Base-by-base conservation (phyloP, 2,113 vertebrate genomes). In the Xerus inauris region DNA sequence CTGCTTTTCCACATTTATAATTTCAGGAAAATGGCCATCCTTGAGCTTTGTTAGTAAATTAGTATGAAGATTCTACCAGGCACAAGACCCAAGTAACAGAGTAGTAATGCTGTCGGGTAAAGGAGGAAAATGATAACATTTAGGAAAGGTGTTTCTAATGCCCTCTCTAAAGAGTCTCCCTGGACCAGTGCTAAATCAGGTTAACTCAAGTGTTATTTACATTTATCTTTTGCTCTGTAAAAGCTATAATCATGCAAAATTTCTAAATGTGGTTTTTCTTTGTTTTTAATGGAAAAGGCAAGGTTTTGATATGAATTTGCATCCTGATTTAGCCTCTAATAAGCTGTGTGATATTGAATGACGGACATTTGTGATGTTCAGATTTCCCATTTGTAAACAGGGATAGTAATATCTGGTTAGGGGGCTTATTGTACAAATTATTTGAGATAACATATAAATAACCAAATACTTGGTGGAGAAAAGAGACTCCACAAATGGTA, bases 11-110 rank as follows among this genome's bases (percentile, higher is more conserved):
- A 88, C 12, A 59, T 8, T 5, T 64, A 17, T 35, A 71, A 80
- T 90, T 84, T 92, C 81, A 90, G 7, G 40, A 57, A 94, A 82
- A 82, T 73, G 9, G 4, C 54, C 19, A 62, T 57, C 64, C 17
- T 80, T 81, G 12, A 83, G 32, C 26, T 87, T 76, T 35, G 5
- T 49, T 92, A 45, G 45, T 59, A 92, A 92, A 92, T 90, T 96
- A 91, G 72, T 30, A 42, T 49, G 26, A 92, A 84, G 42, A 94
- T 17, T 82, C 59, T 73, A 91, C 45, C 51, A 87, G 13, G 80
- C 47, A 84, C 30, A 94, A 95, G 57, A 69, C 2, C 49, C 35
- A 1, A 47, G 0, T 2, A 38, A 30, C 19, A 89, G 40, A 71
- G 71, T 40, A 83, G 28, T 13, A 92, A 79, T 16, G 22, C 19